A percentile compares a stretch with the other conserved stretches of the same genome.
Evolutionary conservation across 2,797 vertebrate species (phyloP).

Genomic region (Psittacula derbiana): DNA sequence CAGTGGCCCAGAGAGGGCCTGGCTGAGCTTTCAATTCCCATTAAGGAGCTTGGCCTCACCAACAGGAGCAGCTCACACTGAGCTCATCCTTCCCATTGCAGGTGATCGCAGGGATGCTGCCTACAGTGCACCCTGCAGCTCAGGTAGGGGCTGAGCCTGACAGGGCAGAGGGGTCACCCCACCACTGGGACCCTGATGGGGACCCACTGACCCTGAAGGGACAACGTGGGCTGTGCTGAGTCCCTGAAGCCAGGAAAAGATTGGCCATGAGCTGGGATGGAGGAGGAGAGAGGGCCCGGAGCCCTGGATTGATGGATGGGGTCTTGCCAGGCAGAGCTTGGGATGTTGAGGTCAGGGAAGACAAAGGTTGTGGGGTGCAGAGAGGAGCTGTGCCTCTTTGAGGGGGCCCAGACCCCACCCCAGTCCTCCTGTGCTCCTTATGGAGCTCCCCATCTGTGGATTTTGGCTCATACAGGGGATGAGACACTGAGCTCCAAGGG

Average conservation of each 20-base stretch:
- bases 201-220: rapidly evolving
- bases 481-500: neutral
- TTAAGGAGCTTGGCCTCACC: neutral
- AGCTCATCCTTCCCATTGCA: neutral
- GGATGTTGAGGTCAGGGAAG: neutral
- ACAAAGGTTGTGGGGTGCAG: neutral
- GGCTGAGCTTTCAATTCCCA: neutral
- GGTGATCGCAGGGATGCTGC: neutral
- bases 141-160: constrained; percentile 10
- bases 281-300: neutral
- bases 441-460: rapidly evolving
- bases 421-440: neutral
- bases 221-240: neutral
- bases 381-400: neutral
- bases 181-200: rapidly evolving
- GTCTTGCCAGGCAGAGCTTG: neutral
- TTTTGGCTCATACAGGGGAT: neutral
- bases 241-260: neutral
- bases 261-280: neutral
- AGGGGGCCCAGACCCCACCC: neutral
- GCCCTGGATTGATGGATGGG: rapidly evolving
- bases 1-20: neutral
- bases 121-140: neutral
- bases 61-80: neutral
- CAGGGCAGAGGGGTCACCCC: neutral